Percentiles rank a stretch among this genome's conserved stretches.
These are phyloP conservation scores for Caenorhabditis inopinata DNA, from an alignment of 1,140 invertebrate species.

Conservation along the genomic window DNA sequence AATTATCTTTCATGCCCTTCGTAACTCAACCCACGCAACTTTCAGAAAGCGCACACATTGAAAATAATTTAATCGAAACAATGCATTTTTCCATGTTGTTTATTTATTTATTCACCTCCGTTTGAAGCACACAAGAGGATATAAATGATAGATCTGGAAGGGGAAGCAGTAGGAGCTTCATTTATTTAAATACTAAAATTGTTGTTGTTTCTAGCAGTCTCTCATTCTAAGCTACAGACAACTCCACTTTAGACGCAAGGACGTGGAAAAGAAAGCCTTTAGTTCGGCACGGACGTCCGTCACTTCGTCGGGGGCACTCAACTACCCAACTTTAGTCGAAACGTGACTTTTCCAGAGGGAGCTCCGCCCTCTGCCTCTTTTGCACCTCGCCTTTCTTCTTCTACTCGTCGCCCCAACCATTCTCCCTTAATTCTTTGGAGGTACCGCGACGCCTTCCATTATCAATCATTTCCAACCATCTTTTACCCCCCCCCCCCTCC, in stretches of 20 bases:
- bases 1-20: not conserved
- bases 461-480: conserved; percentile 31
- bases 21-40: too few relatives aligned
- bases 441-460: not conserved
- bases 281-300: conserved; percentile 19
- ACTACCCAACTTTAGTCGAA: conserved; percentile 32
- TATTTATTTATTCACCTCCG: not conserved
- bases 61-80: too few relatives aligned
- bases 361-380: conserved; percentile 16
- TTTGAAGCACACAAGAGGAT: not conserved
- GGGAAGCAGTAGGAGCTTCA: not conserved
- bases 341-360: conserved; percentile 14
- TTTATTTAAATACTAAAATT: not conserved
- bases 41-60: too few relatives aligned
- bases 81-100: too few relatives aligned
- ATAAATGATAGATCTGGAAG: not conserved
- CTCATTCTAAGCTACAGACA: not conserved
- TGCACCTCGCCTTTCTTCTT: not conserved
- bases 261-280: not conserved
- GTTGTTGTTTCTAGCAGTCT: not conserved
- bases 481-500: too few relatives aligned
- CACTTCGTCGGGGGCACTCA: conserved; percentile 22
- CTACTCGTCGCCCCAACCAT: not conserved
- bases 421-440: not conserved
- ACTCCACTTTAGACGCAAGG: not conserved